These are phyloP conservation scores for Corythaeola cristata DNA, from an alignment of 2,113 vertebrate genomes.

Conservation along the genomic window DNA sequence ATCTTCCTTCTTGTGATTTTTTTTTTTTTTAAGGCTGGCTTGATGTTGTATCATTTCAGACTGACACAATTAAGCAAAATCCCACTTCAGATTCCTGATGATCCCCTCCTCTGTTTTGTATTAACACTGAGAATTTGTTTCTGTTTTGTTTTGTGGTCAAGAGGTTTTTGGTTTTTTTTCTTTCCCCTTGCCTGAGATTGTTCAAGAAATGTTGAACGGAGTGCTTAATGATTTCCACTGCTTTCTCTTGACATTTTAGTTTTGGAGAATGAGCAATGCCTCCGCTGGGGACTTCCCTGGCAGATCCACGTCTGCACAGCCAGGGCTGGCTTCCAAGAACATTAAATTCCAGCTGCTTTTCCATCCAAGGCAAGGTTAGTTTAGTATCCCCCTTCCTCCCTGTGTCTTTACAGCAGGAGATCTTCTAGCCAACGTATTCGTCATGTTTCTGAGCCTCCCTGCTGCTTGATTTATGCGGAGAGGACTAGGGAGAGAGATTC, in stretches of 20 bases:
- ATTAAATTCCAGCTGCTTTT: conserved; percentile 73
- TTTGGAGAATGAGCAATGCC: conserved; percentile 56
- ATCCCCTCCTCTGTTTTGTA: neutral
- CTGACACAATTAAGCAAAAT: neutral
- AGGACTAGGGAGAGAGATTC: neutral
- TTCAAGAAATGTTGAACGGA: conserved; percentile 63
- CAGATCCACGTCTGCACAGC: conserved; percentile 65
- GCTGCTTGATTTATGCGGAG: conserved; percentile 73
- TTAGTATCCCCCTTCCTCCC: conserved; percentile 67
- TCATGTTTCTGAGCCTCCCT: conserved; percentile 75
- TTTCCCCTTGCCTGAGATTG: neutral
- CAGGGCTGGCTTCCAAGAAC: conserved; percentile 74
- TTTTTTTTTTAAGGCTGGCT: neutral
- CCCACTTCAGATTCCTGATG: neutral
- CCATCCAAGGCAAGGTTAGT: conserved; percentile 72
- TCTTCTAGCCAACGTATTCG: conserved; percentile 70
- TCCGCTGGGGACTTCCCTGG: conserved; percentile 71
- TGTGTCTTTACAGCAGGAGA: conserved; percentile 58
- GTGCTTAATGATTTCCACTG: conserved; percentile 65
- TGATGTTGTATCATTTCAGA: neutral
- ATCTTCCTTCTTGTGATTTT: neutral
- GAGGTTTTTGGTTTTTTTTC: neutral
- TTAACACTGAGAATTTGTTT: conserved; percentile 29
- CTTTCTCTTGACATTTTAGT: conserved; percentile 56
- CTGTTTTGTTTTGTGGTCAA: neutral